A percentile compares a stretch with the other conserved stretches of the same genome.
phyloP scores from a whole-genome alignment of 23 tunicate species.

The Diplosoma virens region DNA sequence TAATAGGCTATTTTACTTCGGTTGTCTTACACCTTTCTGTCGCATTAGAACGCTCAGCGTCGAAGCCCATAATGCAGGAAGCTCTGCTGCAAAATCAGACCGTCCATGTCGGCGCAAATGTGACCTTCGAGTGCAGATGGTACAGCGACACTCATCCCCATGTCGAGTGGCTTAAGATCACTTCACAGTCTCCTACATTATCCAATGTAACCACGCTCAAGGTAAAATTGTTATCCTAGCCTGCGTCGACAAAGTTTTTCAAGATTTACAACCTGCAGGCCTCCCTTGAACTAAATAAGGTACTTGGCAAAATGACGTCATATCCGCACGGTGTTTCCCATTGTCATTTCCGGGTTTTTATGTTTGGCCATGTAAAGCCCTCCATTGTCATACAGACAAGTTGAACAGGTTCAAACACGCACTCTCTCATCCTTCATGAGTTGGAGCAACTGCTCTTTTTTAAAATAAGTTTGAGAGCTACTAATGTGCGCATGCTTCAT shows the following conservation, averaged over 20 bases:
- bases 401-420: neutral
- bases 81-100: constrained; percentile 51
- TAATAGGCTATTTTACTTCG: too few relatives aligned
- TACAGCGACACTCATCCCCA: constrained; percentile 91
- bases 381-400: neutral
- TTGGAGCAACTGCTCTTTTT: too few relatives aligned
- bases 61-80: constrained; percentile 43
- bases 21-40: neutral
- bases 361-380: neutral
- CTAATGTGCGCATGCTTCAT: too few relatives aligned
- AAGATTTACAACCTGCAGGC: too few relatives aligned
- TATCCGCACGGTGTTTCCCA: too few relatives aligned
- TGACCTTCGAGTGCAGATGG: constrained; percentile 54
- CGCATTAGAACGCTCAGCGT: constrained; percentile 51
- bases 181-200: neutral
- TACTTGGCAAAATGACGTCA: neutral
- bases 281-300: neutral
- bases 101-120: constrained; percentile 48
- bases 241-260: neutral
- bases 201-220: too few relatives aligned
- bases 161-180: constrained; percentile 50
- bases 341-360: neutral
- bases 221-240: neutral
- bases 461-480: too few relatives aligned
- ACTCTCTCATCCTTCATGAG: neutral